phyloP scores from a whole-genome alignment of 92 coral and sea anemone species.

The Palythoa grandis region DNA sequence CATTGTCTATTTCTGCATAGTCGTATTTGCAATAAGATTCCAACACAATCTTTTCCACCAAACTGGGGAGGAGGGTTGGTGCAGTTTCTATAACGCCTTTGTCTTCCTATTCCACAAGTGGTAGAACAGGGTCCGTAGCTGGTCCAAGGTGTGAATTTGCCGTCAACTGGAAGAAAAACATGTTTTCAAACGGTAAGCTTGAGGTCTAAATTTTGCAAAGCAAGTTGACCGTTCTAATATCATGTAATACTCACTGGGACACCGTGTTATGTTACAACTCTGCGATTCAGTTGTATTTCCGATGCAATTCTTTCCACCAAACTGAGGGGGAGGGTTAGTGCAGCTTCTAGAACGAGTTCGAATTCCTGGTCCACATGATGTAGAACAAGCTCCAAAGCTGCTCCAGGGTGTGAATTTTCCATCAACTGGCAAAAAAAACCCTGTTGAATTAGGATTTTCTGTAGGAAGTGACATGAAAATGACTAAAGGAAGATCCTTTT shows the following conservation, averaged over 20 bases:
- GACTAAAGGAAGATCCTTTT: too few relatives aligned
- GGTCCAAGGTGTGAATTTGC: neutral
- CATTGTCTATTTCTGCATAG: neutral
- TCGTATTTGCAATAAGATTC: neutral
- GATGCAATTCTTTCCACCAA: conserved; percentile 23
- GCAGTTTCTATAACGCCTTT: conserved; percentile 29
- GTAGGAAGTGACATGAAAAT: too few relatives aligned
- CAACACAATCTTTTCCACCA: conserved; percentile 16
- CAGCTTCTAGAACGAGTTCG: neutral
- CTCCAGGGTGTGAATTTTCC: neutral
- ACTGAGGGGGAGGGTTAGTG: conserved; percentile 22
- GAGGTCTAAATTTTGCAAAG: too few relatives aligned
- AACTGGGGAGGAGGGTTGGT: conserved; percentile 7
- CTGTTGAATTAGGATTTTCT: too few relatives aligned
- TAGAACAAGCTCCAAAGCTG: conserved; percentile 15
- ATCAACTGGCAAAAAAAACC: neutral
- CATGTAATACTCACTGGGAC: neutral
- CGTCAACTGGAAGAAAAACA: neutral
- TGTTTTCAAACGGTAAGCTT: neutral
- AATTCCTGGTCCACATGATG: conserved; percentile 14
- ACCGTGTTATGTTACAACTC: neutral
- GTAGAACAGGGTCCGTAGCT: neutral
- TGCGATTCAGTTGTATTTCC: neutral
- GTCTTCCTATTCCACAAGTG: conserved; percentile 34
- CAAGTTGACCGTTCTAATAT: too few relatives aligned